Percentiles rank a stretch among this genome's conserved stretches.
phyloP scores from a whole-genome alignment of 2,888 invertebrate genomes.

The Phyllotreta cruciferae region DNA sequence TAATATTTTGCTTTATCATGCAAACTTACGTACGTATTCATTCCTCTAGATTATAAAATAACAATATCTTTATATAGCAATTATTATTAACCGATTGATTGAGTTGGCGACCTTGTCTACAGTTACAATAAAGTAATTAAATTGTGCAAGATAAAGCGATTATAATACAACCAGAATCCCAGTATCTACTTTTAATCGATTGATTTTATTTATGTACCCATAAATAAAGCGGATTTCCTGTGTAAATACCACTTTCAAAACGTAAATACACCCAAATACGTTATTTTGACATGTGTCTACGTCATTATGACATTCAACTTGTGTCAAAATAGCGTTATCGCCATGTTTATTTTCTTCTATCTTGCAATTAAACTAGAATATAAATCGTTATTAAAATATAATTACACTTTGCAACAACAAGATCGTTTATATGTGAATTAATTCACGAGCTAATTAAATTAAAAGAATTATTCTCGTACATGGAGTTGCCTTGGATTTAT shows the following conservation, averaged over 20 bases:
- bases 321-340: too few relatives aligned
- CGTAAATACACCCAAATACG: too few relatives aligned
- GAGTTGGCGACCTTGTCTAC: slow-evolving; percentile 20
- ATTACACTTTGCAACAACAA: background rate
- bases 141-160: slow-evolving; percentile 19
- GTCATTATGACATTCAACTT: too few relatives aligned
- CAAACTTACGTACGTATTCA: too few relatives aligned
- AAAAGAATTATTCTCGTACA: slow-evolving; percentile 7
- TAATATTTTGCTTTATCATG: too few relatives aligned
- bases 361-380: too few relatives aligned
- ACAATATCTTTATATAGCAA: slow-evolving; percentile 14
- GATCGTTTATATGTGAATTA: slow-evolving; percentile 15
- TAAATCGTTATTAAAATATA: background rate
- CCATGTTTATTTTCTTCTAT: too few relatives aligned
- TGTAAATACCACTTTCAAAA: too few relatives aligned
- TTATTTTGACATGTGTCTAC: too few relatives aligned
- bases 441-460: slow-evolving; percentile 13
- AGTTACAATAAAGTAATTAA: slow-evolving; percentile 21
- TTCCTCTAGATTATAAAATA: slow-evolving; percentile 5
- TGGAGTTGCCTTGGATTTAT: slow-evolving; percentile 12
- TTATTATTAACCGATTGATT: slow-evolving; percentile 15
- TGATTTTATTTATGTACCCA: too few relatives aligned
- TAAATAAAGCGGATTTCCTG: too few relatives aligned
- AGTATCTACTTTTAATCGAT: slow-evolving; percentile 8
- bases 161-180: slow-evolving; percentile 13